Percentiles rank a stretch among this genome's conserved stretches.
phyloP scores from a whole-genome alignment of 2,113 vertebrate species.

The Austrofundulus limnaeus region DNA sequence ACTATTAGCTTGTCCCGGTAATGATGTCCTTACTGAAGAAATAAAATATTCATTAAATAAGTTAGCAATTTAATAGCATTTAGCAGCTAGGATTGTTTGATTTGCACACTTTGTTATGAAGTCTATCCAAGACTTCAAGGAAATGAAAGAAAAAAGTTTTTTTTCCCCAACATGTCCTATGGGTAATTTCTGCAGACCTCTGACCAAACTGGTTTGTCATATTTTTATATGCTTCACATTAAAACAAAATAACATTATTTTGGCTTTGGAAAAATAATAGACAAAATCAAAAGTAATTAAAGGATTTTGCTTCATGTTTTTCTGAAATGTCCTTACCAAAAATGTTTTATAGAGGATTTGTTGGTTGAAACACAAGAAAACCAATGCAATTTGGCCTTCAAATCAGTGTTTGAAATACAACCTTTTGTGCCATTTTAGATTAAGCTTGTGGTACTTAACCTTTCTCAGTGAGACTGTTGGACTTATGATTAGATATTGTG shows the following conservation, averaged over 20 bases:
- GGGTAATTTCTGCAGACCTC: constrained; percentile 4
- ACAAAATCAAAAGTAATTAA: constrained; percentile 30
- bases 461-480: constrained; percentile 50
- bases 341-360: constrained; percentile 47
- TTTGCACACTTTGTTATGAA: constrained; percentile 8
- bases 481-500: constrained; percentile 49
- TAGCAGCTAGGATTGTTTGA: constrained; percentile 20
- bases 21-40: too few relatives aligned
- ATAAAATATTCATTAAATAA: too few relatives aligned
- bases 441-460: constrained; percentile 56
- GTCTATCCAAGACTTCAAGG: not conserved
- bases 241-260: constrained; percentile 9
- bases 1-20: too few relatives aligned
- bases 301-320: constrained; percentile 37
- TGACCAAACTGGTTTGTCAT: constrained; percentile 3
- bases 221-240: constrained; percentile 16
- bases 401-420: constrained; percentile 60
- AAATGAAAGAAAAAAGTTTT: not conserved
- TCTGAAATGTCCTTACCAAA: constrained; percentile 47
- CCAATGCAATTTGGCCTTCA: constrained; percentile 57
- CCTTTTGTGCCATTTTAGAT: constrained; percentile 61
- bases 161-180: not conserved
- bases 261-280: constrained; percentile 16
- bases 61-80: constrained; percentile 23
- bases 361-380: constrained; percentile 67